Base-by-base conservation (phyloP, 2,888 invertebrate species). In the Cabera pusaria region DNA sequence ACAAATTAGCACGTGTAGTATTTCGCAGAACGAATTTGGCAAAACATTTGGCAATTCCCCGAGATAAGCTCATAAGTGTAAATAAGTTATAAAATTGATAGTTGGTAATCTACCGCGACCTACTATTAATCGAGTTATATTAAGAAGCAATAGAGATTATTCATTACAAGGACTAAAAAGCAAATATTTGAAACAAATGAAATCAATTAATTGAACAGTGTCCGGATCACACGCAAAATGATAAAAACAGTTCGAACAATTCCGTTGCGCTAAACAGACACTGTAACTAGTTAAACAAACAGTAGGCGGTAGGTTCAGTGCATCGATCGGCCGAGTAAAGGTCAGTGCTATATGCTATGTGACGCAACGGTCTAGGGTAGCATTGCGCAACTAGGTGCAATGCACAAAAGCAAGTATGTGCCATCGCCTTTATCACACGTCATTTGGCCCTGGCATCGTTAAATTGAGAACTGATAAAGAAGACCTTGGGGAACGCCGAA, bases 261-360 rank as follows among this genome's bases (percentile, higher is more conserved):
- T 37, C 14, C 24, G 8, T 29, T 28, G 18, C 22, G 4, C 8
- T 2, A 14, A 35, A 16, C 2, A 10, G 25, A 5, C 31, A 3
- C 21, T 24, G 6, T 6, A 14, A 6, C 2, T 6, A n/a, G 12
- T 17, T 29, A 27, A 27, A 38, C 28, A 21, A 37, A 26, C 22
- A 7, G 12, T 9, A 19, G 17, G 14, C 2, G 14, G 14, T 14
- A 14, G 14, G 14, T 52, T 53, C 61, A 57, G 59, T 67, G 63
- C 61, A 66, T 85, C 85, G 85, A 87, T 86, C 67, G 60, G 43
- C 51, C 35, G 55, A 50, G 57, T 72, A 16, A 83, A 87, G 86
- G 87, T 85, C 86, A 82, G 67, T 73, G 58, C 55, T 67, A 63
- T 31, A 29, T 73, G 58, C 55, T 67, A 63, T 31, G 26, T 42